Base-by-base conservation (phyloP, 2,797 vertebrate genomes). In the Oophaga sylvatica region DNA sequence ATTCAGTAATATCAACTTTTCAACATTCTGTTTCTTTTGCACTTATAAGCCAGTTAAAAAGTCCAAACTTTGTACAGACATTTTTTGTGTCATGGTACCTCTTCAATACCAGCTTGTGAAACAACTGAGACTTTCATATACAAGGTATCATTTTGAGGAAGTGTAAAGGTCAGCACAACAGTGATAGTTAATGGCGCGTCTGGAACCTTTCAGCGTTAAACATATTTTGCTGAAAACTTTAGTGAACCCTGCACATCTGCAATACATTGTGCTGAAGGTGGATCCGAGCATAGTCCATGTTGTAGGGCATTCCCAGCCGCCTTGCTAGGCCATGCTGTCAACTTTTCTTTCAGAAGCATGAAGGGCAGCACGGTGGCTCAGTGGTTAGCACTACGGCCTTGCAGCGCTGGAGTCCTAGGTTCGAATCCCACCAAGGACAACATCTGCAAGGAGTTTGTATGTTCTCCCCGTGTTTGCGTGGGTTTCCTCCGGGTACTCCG, bases 181-280 rank as follows among this genome's bases (percentile, higher is more conserved):
- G 57, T 12, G 31, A 80, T 31, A 35, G 20, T 11, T 3, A 15
- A 35, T 2, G 78, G 29, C 29, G 62, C 35, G 78, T 80, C 78
- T 80, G 78, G 78, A 60, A 5, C 29, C 57, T 4, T 13, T 62
- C 78, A 16, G 29, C 78, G 35, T 20, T 20, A 12, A 41, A 29
- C 60, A 41, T n/a, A 41, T 80, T 80, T 63, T 63, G 20, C 31
- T 5, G 59, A 80, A 31, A 35, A 35, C 26, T 20, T 2, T 11
- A 60, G 1, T 31, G 35, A 63, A 65, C 16, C 35, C 48, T 65
- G 35, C 35, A 48, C 80, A 81, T 81, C 80, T 81, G 80, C 45
- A 26, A 81, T 48, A 16, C 80, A 81, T 67, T 81, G 62, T n/a
- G 35, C 56, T 17, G 29, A 59, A 19, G n/a, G 53, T 2, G 20